Conservation (phyloP, 2,888 invertebrate genomes). For the Drosophila leonis region DNA sequence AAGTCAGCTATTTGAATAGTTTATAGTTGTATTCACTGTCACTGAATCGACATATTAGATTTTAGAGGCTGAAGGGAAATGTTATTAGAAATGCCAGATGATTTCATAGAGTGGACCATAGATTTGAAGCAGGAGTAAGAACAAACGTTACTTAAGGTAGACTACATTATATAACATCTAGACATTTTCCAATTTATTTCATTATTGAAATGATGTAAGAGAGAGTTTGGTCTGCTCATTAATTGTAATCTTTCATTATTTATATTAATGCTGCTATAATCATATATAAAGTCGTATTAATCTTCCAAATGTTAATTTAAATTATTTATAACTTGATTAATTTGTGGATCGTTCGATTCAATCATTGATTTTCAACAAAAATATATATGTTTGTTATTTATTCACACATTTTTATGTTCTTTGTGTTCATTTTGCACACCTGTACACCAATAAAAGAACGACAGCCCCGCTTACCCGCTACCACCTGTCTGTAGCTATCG, state of each 20-base stretch:
- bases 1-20: slow-evolving; percentile 10
- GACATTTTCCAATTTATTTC: too few species aligned
- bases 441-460: slow-evolving; percentile 41
- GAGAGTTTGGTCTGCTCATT: not conserved
- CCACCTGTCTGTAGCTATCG: slow-evolving; percentile 32
- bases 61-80: not conserved
- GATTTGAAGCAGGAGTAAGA: not conserved
- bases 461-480: slow-evolving; percentile 6
- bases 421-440: slow-evolving; percentile 58
- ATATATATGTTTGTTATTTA: not conserved
- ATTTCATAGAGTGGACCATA: not conserved
- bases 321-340: slow-evolving; percentile 51
- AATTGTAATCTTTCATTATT: not conserved
- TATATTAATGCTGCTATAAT: not conserved
- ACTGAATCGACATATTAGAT: not conserved
- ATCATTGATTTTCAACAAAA: slow-evolving; percentile 48
- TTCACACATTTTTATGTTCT: not conserved
- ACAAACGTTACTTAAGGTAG: too few species aligned
- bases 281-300: not conserved
- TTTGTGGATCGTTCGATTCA: slow-evolving; percentile 49
- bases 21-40: not conserved
- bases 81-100: not conserved
- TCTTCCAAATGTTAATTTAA: not conserved
- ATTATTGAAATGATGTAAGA: not conserved
- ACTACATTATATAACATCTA: not conserved